Evolutionary conservation across 1,140 invertebrate genomes (phyloP).

Genomic region (Drosophila parabipectinata): DNA sequence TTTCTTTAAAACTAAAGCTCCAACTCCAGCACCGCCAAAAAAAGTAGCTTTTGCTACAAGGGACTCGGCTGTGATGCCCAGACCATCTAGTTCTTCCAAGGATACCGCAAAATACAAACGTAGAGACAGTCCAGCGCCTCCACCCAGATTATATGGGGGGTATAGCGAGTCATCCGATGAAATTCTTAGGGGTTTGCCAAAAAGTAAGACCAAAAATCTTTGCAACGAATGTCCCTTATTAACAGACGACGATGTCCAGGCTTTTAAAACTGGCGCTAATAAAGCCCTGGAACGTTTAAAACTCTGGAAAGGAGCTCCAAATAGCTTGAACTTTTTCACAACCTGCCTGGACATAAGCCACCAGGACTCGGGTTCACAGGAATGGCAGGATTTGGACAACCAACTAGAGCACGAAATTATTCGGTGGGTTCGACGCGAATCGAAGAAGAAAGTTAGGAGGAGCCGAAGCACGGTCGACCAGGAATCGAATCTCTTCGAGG

Average conservation of each 20-base stretch:
- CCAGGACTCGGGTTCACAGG: neutral
- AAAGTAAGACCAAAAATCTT: neutral
- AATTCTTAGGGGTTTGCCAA: too few species aligned
- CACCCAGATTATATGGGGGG: neutral
- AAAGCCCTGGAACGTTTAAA: constrained; percentile 22
- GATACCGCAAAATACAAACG: neutral
- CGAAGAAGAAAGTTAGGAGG: neutral
- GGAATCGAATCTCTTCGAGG: neutral
- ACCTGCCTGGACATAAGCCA: constrained; percentile 12
- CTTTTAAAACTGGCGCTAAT: constrained; percentile 6
- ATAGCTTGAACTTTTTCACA: constrained; percentile 17
- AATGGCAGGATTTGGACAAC: neutral
- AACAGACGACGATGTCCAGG: neutral
- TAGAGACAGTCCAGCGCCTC: neutral
- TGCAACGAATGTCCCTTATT: neutral
- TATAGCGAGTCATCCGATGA: neutral
- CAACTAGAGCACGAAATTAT: constrained; percentile 3
- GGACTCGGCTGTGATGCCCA: neutral
- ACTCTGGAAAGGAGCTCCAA: constrained; percentile 27
- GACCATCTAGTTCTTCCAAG: neutral
- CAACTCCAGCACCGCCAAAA: neutral
- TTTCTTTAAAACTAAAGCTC: neutral
- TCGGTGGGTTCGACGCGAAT: neutral
- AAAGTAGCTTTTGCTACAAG: neutral
- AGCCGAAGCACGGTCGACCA: neutral